Conservation (phyloP, 2,797 vertebrate species). For the Xenopus petersii region DNA sequence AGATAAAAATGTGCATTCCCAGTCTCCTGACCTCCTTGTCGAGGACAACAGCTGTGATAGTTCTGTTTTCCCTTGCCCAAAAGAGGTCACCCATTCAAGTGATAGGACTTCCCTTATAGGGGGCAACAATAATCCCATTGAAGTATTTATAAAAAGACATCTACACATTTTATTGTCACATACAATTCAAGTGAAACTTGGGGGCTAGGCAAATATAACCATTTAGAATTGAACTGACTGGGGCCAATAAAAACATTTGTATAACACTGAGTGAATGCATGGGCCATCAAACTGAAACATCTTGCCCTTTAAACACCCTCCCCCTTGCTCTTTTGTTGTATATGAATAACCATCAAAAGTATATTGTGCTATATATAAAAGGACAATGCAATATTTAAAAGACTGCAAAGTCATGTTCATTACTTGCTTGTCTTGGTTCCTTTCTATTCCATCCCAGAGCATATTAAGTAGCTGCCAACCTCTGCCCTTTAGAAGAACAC, state of each 20-base stretch:
- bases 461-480: constrained; percentile 37
- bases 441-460: constrained; percentile 31
- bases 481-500: constrained; percentile 38
- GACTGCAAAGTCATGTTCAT: constrained; percentile 18
- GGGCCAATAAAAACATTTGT: not conserved
- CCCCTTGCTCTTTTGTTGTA: not conserved
- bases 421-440: constrained; percentile 11
- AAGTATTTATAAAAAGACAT: constrained; percentile 15
- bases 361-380: not conserved
- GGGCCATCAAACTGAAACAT: no score
- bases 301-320: not conserved
- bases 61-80: constrained; percentile 49
- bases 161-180: constrained; percentile 4
- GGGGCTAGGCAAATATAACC: not conserved
- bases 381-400: not conserved
- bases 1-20: constrained; percentile 41
- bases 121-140: constrained; percentile 20
- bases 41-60: constrained; percentile 60
- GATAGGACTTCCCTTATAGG: not conserved
- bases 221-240: not conserved
- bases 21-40: constrained; percentile 42
- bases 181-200: not conserved
- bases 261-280: not conserved
- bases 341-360: not conserved
- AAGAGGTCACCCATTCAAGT: constrained; percentile 50